Evolutionary conservation across 2,888 invertebrate species (phyloP).

Genomic region (Timema podura): DNA sequence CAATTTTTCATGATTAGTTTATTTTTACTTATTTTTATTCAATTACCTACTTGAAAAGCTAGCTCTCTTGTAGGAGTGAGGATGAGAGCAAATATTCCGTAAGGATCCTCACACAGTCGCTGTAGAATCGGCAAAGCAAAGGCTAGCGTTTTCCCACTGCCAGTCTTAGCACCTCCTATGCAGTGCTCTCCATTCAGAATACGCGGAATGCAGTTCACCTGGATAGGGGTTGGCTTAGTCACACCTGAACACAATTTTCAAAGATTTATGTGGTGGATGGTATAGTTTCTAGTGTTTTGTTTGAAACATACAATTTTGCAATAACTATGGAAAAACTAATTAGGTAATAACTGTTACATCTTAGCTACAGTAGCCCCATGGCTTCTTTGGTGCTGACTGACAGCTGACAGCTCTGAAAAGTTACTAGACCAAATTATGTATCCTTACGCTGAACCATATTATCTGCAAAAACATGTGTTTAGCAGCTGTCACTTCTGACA

Average conservation of each 20-base stretch:
- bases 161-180: slow-evolving; percentile 95
- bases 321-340: background rate
- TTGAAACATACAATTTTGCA: background rate
- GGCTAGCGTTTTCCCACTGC: slow-evolving; percentile 96
- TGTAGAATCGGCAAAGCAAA: slow-evolving; percentile 94
- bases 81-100: slow-evolving; percentile 91
- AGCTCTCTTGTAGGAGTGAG: slow-evolving; percentile 93
- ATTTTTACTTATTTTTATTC: no score
- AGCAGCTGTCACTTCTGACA: no score
- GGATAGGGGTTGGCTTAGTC: slow-evolving; percentile 75
- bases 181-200: slow-evolving; percentile 80
- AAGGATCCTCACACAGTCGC: slow-evolving; percentile 87
- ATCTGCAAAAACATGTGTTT: no score
- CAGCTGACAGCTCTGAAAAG: no score
- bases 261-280: no score
- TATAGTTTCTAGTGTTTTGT: no score
- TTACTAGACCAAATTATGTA: no score
- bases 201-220: slow-evolving; percentile 72
- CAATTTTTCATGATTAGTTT: no score
- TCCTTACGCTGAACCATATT: no score
- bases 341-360: background rate
- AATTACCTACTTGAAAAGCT: slow-evolving; percentile 66
- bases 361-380: no score
- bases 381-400: no score
- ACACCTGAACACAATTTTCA: slow-evolving; percentile 55